A percentile compares a stretch with the other conserved stretches of the same genome.
Evolutionary conservation across 2,888 invertebrate species (phyloP).

Genomic region (Aelia acuminata): DNA sequence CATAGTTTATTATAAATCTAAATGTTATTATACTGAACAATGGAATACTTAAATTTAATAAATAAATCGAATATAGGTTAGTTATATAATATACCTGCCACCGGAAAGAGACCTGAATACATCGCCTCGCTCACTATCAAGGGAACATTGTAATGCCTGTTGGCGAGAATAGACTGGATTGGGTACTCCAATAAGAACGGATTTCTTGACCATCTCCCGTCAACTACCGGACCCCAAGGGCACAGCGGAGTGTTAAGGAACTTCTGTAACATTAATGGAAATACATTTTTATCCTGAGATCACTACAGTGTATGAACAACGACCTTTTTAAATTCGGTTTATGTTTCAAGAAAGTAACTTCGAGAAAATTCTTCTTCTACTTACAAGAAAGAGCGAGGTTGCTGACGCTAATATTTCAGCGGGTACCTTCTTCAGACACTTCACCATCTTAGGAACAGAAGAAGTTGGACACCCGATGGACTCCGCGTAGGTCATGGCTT

Average conservation of each 20-base stretch:
- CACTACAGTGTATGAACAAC: neutral
- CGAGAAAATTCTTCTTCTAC: neutral
- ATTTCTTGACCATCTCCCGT: slow-evolving; percentile 39
- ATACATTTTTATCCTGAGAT: neutral
- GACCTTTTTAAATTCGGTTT: no score
- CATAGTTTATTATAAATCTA: no score
- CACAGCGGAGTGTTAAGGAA: slow-evolving; percentile 44
- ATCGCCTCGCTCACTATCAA: slow-evolving; percentile 57
- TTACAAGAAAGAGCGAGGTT: slow-evolving; percentile 54
- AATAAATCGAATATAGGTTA: no score
- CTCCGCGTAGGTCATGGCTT: slow-evolving; percentile 67
- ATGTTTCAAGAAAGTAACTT: no score
- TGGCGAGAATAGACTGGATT: slow-evolving; percentile 51
- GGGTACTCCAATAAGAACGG: slow-evolving; percentile 61
- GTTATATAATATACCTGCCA: slow-evolving; percentile 1
- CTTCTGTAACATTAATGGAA: neutral
- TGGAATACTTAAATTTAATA: no score
- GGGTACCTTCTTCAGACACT: slow-evolving; percentile 68
- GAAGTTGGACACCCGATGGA: slow-evolving; percentile 67
- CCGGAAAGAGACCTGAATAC: slow-evolving; percentile 45
- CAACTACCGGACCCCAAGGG: slow-evolving; percentile 59
- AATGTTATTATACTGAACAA: no score
- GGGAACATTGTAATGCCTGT: slow-evolving; percentile 56
- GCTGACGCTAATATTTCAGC: slow-evolving; percentile 66
- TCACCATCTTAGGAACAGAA: slow-evolving; percentile 66